Percentiles rank a stretch among this genome's conserved stretches.
Evolutionary conservation across 2,888 invertebrate species (phyloP).

Genomic region (Chironomus riparius): DNA sequence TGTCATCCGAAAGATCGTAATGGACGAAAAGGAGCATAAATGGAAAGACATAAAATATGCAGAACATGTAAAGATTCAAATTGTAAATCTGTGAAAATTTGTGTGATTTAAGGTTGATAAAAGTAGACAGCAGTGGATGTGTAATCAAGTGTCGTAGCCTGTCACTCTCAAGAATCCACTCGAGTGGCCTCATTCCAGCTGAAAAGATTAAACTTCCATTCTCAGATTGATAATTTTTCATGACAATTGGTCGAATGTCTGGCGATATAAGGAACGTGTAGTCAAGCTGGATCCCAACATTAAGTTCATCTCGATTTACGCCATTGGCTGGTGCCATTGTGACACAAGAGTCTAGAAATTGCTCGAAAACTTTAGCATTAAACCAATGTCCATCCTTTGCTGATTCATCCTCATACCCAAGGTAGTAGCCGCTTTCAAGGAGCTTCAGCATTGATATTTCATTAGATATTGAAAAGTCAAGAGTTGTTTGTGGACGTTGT

Average conservation of each 20-base stretch:
- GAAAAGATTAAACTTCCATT: background rate
- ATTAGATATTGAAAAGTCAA: background rate
- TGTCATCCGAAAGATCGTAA: background rate
- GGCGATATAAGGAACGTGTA: conserved; percentile 7
- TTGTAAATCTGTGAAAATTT: conserved; percentile 14
- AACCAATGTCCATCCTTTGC: conserved; percentile 11
- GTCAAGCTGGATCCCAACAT: conserved; percentile 8
- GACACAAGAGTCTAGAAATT: conserved; percentile 12
- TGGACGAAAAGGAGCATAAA: conserved; percentile 4
- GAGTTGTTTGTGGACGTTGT: background rate
- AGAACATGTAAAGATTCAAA: conserved; percentile 23
- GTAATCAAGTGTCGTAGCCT: conserved; percentile 7
- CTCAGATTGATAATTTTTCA: background rate
- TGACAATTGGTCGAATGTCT: conserved; percentile 11
- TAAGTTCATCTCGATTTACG: background rate
- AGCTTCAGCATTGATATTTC: conserved; percentile 5
- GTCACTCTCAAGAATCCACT: conserved; percentile 2
- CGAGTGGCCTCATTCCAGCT: background rate
- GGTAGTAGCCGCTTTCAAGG: conserved; percentile 13
- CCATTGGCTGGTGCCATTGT: conserved; percentile 1
- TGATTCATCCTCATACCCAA: conserved; percentile 12
- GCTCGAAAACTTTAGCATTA: conserved; percentile 14
- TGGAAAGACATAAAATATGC: conserved; percentile 11
- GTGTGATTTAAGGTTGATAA: conserved; percentile 7
- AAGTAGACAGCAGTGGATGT: conserved; percentile 21